Evolutionary conservation across 2,888 invertebrate species (phyloP), one percentile per base, ranked within the genome.

Genomic region (Drosophila limbata): DNA sequence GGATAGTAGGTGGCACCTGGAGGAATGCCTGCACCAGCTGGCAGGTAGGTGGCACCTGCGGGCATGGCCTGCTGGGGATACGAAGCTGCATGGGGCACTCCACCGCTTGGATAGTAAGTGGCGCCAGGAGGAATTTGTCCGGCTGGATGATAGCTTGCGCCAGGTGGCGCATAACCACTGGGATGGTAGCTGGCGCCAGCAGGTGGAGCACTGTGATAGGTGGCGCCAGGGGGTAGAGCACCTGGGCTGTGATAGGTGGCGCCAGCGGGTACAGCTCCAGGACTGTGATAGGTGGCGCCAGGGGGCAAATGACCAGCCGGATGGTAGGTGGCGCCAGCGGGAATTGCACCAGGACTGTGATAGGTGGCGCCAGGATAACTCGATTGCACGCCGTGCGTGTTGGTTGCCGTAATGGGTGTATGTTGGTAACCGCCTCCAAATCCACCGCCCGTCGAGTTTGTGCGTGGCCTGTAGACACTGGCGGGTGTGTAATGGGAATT

Each of bases 291-390:
- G 5, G 81, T 82, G 0, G 81, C 82, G 13, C 85, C 84, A 6
- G 79, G 75, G 83, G 78, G 91, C 51, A 82, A 4, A 0, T 81
- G 77, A 4, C 90, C 91, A 4, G 90, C 60, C n/a, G 81, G 79
- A 48, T 91, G 84, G 19, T 88, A 90, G 8, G 88, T 87, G 17
- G 90, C 90, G 0, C 90, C 90, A 1, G 88, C 63, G 0, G 90
- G 90, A 17, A 87, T 2, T 0, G 81, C 69, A 3, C 65, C 83
- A 0, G 81, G 52, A 35, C 56, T 75, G 35, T 84, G 79, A 8
- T 85, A 88, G 4, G 86, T 88, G 8, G 84, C 89, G 6, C 86
- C 79, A 4, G 92, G 91, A 82, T 91, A 91, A 35, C 91, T 83
- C 0, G 92, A 91, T 28, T 91, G 91, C 8, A 91, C 77, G 15